Conservation (phyloP, 2,797 vertebrate genomes). For the Clarias platycephalus region DNA sequence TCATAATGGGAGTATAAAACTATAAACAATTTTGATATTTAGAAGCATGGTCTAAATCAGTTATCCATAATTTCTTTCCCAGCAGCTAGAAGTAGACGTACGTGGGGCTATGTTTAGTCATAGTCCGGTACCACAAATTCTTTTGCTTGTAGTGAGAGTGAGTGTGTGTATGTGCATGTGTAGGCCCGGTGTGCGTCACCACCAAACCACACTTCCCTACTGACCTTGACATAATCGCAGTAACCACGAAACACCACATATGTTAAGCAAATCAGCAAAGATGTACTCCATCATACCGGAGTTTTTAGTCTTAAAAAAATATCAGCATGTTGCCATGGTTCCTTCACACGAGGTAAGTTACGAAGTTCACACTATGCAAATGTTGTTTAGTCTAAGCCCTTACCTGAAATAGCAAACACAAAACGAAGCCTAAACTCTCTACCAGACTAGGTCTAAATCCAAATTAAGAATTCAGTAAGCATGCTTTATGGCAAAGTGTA, state of each 20-base stretch:
- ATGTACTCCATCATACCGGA: background rate
- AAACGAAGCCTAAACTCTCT: background rate
- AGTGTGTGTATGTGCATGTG: background rate
- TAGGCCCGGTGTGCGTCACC: slow-evolving; percentile 44
- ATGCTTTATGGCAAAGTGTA: too few species aligned
- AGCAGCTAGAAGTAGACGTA: slow-evolving; percentile 6
- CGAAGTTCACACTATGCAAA: slow-evolving; percentile 2
- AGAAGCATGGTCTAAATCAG: background rate
- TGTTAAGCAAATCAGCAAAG: slow-evolving; percentile 27
- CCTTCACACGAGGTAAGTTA: background rate
- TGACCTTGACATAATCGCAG: slow-evolving; percentile 25
- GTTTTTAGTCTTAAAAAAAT: background rate
- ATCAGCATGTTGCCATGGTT: background rate
- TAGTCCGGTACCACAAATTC: slow-evolving; percentile 11
- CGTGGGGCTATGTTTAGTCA: slow-evolving; percentile 35
- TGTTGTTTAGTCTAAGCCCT: background rate
- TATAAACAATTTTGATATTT: slow-evolving; percentile 3
- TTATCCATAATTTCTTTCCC: slow-evolving; percentile 6
- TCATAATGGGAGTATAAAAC: background rate
- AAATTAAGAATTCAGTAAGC: background rate
- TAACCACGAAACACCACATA: slow-evolving; percentile 35
- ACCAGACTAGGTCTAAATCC: background rate
- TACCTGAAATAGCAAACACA: background rate
- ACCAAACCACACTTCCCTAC: slow-evolving; percentile 38
- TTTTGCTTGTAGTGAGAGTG: background rate